Base-by-base conservation (phyloP, 2,888 invertebrate species). In the Ochropleura plecta region DNA sequence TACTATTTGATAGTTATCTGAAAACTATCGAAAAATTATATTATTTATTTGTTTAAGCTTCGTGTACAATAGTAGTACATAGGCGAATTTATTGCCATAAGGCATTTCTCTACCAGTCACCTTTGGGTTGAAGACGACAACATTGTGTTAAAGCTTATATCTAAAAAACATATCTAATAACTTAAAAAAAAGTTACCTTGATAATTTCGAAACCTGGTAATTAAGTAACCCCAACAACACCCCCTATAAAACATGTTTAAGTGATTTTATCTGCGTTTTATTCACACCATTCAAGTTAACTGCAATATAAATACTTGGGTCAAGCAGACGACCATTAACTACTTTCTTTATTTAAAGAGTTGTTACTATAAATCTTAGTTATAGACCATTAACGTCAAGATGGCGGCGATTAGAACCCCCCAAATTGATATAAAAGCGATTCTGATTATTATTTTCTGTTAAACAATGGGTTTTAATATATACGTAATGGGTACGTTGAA, bases 401-500 rank as follows among this genome's bases (percentile, higher is more conserved):
- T 73, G 64, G 76, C 44, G 55, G 51, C 57, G 79, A 83, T 76
- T 59, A 55, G 49, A 14, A 60, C 66, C 57, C 73, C 70, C 67
- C 44, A 83, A 84, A 84, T 84, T 84, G 86, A 84, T 86, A 86
- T 74, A 71, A 71, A 83, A 83, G 80, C 73, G 51, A 86, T 79
- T 75, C 20, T 62, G 70, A 72, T 79, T 74, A 76, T 76, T 70
- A 84, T 76, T 86, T 72, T 70, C 70, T 49, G 51, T 67, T 71
- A 66, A 66, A 75, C 53, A 63, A 65, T 65, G 53, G 46, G 42
- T 63, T 72, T 68, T 59, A 68, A 86, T 83, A 83, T 65, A 76
- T 70, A 65, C 68, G 10, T 68, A 70, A 76, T 72, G 72, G 60
- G 40, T 14, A 48, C 6, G 78, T 46, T 69, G n/a, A 85, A 68